Evolutionary conservation across 2,888 invertebrate genomes (phyloP).

Genomic region (Cinara cedri): DNA sequence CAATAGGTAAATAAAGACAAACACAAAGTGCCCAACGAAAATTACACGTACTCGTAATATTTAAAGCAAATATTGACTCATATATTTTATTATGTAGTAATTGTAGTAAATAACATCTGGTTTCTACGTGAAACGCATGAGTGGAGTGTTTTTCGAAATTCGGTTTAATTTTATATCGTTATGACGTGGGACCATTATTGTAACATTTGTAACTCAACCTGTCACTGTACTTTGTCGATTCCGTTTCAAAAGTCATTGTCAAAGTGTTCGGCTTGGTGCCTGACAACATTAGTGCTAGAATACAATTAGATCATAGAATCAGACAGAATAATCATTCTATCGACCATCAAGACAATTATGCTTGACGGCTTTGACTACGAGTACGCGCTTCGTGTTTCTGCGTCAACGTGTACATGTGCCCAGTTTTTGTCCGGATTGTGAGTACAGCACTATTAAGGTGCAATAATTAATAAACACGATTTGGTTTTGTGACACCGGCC

Average conservation of each 20-base stretch:
- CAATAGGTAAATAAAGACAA: no score
- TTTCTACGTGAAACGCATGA: constrained; percentile 9
- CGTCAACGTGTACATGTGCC: constrained; percentile 78
- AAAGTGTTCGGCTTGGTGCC: neutral
- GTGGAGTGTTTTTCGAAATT: neutral
- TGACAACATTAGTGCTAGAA: neutral
- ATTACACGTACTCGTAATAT: no score
- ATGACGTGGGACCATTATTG: constrained; percentile 12
- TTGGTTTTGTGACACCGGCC: no score
- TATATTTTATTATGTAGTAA: neutral
- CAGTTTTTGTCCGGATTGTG: constrained; percentile 88
- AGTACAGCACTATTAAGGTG: constrained; percentile 63
- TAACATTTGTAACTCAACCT: neutral
- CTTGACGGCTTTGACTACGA: constrained; percentile 62
- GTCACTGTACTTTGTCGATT: neutral
- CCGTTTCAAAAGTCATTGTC: neutral
- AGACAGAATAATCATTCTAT: neutral
- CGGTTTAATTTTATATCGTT: neutral
- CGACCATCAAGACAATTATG: no score
- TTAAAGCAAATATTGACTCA: no score
- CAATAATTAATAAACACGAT: neutral
- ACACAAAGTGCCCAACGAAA: no score
- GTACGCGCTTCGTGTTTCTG: constrained; percentile 67
- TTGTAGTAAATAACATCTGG: neutral
- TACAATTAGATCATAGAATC: neutral